Base-by-base conservation (phyloP, 2,113 vertebrate genomes). In the Chaetodon auriga region DNA sequence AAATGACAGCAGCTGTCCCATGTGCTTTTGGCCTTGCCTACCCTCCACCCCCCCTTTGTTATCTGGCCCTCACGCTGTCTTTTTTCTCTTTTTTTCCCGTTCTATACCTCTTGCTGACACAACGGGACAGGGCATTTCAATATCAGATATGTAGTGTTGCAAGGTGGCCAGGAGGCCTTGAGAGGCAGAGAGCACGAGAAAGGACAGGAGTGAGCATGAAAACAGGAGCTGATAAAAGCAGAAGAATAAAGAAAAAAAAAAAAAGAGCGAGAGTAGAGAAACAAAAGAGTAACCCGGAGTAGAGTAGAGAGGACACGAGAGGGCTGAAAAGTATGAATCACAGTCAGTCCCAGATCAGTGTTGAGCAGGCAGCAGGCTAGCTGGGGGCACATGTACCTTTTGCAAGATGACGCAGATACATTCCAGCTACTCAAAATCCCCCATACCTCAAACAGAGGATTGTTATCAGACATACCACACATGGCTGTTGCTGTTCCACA, bases 351-450 rank as follows among this genome's bases (percentile, higher is more conserved):
- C 30, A 30, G 30, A 30, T 30, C 30, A 30, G 30, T 30, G 80
- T 38, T 71, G 79, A 75, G 68, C 75, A 76, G 64, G 81, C 66
- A 60, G 73, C 36, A 61, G 61, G 77, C 72, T 68, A 57, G 82
- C 87, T 89, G 45, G 63, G 80, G 83, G 84, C 76, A 68, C 71
- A 10, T 91, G 70, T 54, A 80, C 78, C 83, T 87, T 35, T 68
- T 68, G 71, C 61, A 38, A 68, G 49, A 85, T 91, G 72, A 90
- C 64, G 72, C 82, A 78, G 68, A 87, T 78, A 38, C 63, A 71
- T 62, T 87, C 75, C 83, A 89, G 87, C 76, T 81, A 73, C 83
- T 83, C 64, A 21, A 51, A 86, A 84, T 82, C 84, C 76, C 82
- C 83, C 73, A 76, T 73, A 68, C 51, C 55, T 38, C 53, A 63